Evolutionary conservation across 2,888 invertebrate species (phyloP).

Genomic region (Aleiodes alternator): DNA sequence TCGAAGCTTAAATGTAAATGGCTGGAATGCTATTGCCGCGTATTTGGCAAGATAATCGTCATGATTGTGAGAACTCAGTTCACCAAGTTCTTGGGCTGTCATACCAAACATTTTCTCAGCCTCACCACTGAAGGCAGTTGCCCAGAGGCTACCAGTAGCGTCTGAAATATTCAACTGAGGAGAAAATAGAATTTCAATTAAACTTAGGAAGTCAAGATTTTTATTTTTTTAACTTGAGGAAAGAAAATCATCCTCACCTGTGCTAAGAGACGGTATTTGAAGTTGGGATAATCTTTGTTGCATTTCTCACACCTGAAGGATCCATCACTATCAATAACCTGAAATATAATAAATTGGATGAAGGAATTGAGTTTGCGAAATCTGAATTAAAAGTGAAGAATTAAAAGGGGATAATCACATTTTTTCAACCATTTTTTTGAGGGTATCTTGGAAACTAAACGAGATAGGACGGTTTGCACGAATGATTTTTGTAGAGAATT

Average conservation of each 20-base stretch:
- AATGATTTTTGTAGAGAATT: too few species aligned
- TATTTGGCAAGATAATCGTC: conserved; percentile 83
- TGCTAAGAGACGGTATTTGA: conserved; percentile 89
- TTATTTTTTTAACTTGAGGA: conserved; percentile 6
- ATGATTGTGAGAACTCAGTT: conserved; percentile 82
- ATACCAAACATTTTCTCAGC: conserved; percentile 87
- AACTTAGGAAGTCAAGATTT: conserved; percentile 48
- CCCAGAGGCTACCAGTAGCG: conserved; percentile 91
- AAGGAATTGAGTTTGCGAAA: too few species aligned
- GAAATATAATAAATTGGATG: conserved; percentile 23
- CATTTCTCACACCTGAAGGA: conserved; percentile 97
- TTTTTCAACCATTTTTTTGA: too few species aligned
- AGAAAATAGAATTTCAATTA: not conserved
- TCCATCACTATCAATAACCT: conserved; percentile 89
- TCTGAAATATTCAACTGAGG: conserved; percentile 90
- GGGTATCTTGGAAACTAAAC: too few species aligned
- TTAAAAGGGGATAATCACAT: too few species aligned
- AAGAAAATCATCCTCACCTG: conserved; percentile 73
- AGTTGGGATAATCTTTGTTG: conserved; percentile 87
- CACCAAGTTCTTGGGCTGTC: conserved; percentile 86
- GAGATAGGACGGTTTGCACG: too few species aligned
- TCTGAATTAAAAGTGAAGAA: too few species aligned
- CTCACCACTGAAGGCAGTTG: conserved; percentile 91
- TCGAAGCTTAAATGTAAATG: conserved; percentile 88
- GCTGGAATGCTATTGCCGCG: conserved; percentile 85